phyloP scores from a whole-genome alignment of 2,113 vertebrate genomes.

The Mormyrus lacerda region DNA sequence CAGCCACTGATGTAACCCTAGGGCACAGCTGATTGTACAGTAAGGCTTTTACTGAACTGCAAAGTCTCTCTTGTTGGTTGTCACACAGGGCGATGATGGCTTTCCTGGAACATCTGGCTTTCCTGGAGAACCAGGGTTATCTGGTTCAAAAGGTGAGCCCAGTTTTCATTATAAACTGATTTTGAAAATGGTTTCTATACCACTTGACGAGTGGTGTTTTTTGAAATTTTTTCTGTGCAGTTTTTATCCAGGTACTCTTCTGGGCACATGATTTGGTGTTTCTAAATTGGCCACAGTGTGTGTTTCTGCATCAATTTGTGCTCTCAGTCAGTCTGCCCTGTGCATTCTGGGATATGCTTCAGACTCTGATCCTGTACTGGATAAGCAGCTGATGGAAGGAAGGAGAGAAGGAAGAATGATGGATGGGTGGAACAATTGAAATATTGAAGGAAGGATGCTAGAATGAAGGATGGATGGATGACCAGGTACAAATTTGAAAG shows the following conservation, averaged over 20 bases:
- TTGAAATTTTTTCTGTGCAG: not conserved
- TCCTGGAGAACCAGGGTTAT: constrained; percentile 61
- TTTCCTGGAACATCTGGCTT: constrained; percentile 54
- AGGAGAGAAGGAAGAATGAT: not conserved
- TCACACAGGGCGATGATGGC: constrained; percentile 72
- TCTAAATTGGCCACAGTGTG: not conserved
- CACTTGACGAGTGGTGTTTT: not conserved
- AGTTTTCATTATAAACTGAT: not conserved
- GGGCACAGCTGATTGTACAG: not conserved
- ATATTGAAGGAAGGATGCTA: not conserved
- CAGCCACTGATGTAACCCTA: not conserved
- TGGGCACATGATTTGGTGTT: not conserved
- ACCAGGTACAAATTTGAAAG: not conserved
- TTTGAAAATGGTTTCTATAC: not conserved
- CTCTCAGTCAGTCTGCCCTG: not conserved
- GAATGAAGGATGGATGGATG: not conserved
- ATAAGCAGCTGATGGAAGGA: not conserved
- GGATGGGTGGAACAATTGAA: not conserved
- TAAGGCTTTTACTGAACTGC: not conserved
- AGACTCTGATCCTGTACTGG: not conserved
- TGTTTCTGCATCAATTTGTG: not conserved
- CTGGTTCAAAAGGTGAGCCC: constrained; percentile 75
- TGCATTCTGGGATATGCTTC: not conserved
- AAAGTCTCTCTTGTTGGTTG: not conserved
- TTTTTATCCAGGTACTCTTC: not conserved